Evolutionary conservation across 2,888 invertebrate genomes (phyloP).

Genomic region (Phragmatobia fuliginosa): DNA sequence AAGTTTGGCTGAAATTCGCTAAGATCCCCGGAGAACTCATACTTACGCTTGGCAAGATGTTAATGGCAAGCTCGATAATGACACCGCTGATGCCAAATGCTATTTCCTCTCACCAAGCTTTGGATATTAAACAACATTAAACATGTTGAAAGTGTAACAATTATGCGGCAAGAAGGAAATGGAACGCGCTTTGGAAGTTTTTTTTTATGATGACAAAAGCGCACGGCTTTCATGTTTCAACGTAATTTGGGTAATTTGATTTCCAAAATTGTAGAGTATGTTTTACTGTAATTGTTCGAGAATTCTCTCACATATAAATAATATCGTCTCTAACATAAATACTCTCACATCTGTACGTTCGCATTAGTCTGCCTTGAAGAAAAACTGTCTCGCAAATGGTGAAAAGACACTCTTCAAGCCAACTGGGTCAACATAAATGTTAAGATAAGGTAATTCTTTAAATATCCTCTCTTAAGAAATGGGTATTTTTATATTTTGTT

Average conservation of each 20-base stretch:
- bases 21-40: background rate
- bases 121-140: background rate
- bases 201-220: background rate
- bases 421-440: too few species aligned
- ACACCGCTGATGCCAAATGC: conserved; percentile 3
- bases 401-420: too few species aligned
- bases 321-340: too few species aligned
- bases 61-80: conserved; percentile 1
- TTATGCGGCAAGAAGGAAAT: background rate
- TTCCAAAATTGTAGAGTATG: background rate
- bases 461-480: too few species aligned
- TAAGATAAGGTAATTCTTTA: too few species aligned
- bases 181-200: background rate
- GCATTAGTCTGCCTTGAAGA: too few species aligned
- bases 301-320: too few species aligned
- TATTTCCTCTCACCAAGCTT: background rate
- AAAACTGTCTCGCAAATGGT: too few species aligned
- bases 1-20: conserved; percentile 2
- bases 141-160: background rate
- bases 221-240: background rate
- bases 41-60: background rate
- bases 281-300: too few species aligned
- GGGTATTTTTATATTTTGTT: too few species aligned
- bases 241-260: background rate
- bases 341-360: too few species aligned